These are phyloP conservation scores for Cygnus olor DNA, from an alignment of 2,797 vertebrate genomes.

Conservation along the genomic window DNA sequence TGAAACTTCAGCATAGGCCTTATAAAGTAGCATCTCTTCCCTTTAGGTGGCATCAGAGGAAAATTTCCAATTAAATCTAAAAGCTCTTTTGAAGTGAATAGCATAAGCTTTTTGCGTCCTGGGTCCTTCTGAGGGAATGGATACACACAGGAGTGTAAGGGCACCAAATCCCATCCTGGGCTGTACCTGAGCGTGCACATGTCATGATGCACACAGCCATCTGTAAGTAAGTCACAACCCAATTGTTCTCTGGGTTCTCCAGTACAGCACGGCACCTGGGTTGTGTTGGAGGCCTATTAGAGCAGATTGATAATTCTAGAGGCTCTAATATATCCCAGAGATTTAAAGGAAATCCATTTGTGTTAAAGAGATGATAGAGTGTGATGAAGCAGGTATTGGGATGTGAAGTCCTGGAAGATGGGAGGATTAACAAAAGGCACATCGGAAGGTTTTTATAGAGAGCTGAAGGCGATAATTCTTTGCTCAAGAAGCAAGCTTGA, in stretches of 20 bases:
- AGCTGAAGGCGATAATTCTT: not conserved
- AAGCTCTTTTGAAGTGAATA: not conserved
- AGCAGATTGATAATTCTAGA: constrained; percentile 28
- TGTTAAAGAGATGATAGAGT: constrained; percentile 19
- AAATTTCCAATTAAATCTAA: not conserved
- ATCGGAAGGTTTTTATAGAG: constrained; percentile 21
- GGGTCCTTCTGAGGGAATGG: not conserved
- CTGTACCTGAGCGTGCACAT: not conserved
- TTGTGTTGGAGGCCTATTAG: not conserved
- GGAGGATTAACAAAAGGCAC: constrained; percentile 34
- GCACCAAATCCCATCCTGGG: not conserved
- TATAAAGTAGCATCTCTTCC: not conserved
- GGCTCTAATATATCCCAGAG: constrained; percentile 9
- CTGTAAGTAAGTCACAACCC: not conserved
- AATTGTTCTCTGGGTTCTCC: not conserved
- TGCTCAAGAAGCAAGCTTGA: constrained; percentile 19
- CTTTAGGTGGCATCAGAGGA: not conserved
- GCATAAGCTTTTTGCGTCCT: not conserved
- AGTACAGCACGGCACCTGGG: not conserved
- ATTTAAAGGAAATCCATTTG: constrained; percentile 39
- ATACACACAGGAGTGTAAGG: not conserved
- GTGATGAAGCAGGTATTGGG: not conserved
- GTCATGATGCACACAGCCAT: not conserved
- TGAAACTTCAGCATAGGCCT: not conserved
- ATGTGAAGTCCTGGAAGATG: constrained; percentile 31